Evolutionary conservation across 2,113 vertebrate species (phyloP), one percentile per base, ranked within the genome.

Genomic region (Bucco capensis): DNA sequence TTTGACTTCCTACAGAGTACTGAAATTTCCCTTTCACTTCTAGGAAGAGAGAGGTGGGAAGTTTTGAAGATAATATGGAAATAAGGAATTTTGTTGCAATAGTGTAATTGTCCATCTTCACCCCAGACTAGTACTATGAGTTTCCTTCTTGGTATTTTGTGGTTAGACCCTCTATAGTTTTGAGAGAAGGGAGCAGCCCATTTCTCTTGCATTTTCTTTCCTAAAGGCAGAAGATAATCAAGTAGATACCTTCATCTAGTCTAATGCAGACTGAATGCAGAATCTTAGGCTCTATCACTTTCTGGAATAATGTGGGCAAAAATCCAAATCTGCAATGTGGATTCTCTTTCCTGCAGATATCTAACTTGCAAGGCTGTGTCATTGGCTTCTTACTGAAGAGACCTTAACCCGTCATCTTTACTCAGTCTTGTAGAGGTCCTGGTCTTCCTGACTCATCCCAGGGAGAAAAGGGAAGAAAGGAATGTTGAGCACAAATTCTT

Each of bases 291-390:
- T 82, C 16, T 57, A 61, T 90, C 8, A 25, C 67, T 95, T 95
- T 82, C 85, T 87, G 92, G 86, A 90, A 95, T 69, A 57, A 46
- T 75, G 53, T 81, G 81, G 95, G 92, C 93, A 94, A 33, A 89
- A 86, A 58, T 90, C 93, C 90, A 96, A 15, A 73, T 69, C 88
- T 94, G 93, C 90, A 94, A 0, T 73, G 79, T 92, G 81, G 50
- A 82, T 84, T 91, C 81, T 91, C 60, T 90, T 86, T 57, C 76
- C 61, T 95, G 94, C 76, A 79, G 86, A 78, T 82, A 82, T 9
- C 61, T 74, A n/a, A 72, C 56, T 86, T 83, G 57, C 57, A 79
- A 31, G 40, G 70, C 91, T 89, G 56, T 5, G 0, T 77, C 65
- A 73, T 19, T 91, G 73, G 70, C 90, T 92, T 82, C 71, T 37